phyloP scores from a whole-genome alignment of 2,888 invertebrate genomes.

The Magallana nippona region DNA sequence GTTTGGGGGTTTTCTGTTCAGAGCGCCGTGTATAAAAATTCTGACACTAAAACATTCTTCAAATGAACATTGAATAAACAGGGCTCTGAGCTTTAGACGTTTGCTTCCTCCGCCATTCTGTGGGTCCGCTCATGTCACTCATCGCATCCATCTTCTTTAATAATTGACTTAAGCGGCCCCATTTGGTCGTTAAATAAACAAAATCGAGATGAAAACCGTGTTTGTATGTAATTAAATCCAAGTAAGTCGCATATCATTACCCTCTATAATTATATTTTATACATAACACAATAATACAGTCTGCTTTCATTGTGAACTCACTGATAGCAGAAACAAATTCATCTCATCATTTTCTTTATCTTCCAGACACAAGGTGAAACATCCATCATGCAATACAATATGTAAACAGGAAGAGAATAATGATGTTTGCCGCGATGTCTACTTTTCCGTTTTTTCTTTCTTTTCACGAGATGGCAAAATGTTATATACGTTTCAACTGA shows the following conservation, averaged over 20 bases:
- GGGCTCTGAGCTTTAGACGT: neutral
- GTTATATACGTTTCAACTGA: no score
- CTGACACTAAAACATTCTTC: conserved; percentile 26
- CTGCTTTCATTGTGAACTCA: conserved; percentile 1
- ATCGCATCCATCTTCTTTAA: conserved; percentile 5
- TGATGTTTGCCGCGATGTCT: neutral
- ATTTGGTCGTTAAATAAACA: neutral
- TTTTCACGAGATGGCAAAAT: neutral
- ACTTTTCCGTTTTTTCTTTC: neutral
- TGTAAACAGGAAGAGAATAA: neutral
- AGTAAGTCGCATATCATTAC: neutral
- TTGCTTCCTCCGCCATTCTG: neutral
- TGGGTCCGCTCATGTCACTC: conserved; percentile 1
- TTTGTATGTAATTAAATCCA: conserved; percentile 18
- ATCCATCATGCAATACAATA: conserved; percentile 5
- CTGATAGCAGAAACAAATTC: neutral
- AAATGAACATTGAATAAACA: conserved; percentile 14
- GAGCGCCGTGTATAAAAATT: conserved; percentile 5
- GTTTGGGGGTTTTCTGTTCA: neutral
- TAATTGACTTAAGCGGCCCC: neutral
- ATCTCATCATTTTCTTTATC: neutral
- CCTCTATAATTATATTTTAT: conserved; percentile 6
- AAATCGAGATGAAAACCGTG: conserved; percentile 18
- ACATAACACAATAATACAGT: neutral
- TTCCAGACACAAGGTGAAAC: neutral